Percentiles rank a stretch among this genome's conserved stretches.
phyloP scores from a whole-genome alignment of 2,797 vertebrate species.

The Euthynnus affinis region DNA sequence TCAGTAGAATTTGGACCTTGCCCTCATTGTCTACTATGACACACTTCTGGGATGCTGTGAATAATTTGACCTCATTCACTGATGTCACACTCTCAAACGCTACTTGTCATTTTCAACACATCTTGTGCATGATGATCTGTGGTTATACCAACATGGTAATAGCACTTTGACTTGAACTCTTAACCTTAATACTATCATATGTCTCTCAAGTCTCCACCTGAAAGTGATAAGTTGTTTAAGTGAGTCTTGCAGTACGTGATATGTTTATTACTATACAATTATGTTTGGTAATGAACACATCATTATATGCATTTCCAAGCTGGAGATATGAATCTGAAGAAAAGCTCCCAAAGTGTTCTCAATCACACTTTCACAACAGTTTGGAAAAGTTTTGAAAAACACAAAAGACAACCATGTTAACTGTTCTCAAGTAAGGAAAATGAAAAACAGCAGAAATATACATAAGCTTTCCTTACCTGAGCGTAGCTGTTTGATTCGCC shows the following conservation, averaged over 20 bases:
- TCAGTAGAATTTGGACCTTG: slow-evolving; percentile 65
- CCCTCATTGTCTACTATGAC: slow-evolving; percentile 60
- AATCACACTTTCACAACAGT: slow-evolving; percentile 7
- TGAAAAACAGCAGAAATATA: neutral
- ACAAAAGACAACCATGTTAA: slow-evolving; percentile 2
- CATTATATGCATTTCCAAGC: neutral
- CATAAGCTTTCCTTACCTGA: slow-evolving; percentile 89
- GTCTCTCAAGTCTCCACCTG: neutral
- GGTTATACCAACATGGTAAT: neutral
- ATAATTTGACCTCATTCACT: slow-evolving; percentile 55
- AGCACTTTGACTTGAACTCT: neutral
- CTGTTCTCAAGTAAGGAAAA: neutral
- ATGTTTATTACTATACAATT: neutral
- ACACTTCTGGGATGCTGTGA: slow-evolving; percentile 52
- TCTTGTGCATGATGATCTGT: neutral
- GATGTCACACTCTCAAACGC: slow-evolving; percentile 12
- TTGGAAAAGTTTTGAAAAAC: neutral
- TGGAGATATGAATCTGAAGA: neutral
- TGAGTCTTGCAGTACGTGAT: neutral
- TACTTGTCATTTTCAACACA: neutral
- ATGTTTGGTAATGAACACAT: neutral
- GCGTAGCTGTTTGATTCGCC: slow-evolving; percentile 96
- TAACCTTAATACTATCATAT: neutral
- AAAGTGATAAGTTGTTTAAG: neutral
- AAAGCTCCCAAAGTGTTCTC: neutral